A percentile compares a stretch with the other conserved stretches of the same genome.
These are phyloP conservation scores for Bos taurus DNA, from an alignment of 2,113 vertebrate species.

Conservation along the genomic window ARS-UCD2.0 NC_037336.1:51143001-51143500, in stretches of 20 bases:
- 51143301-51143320: conserved; percentile 33
- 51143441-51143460: conserved; percentile 29
- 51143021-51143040: conserved; percentile 8
- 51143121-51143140: conserved; percentile 44
- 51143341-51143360: conserved; percentile 41
- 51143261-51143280: not conserved
- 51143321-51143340: conserved; percentile 55
- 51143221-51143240: conserved; percentile 44
- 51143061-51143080: not conserved
- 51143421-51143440: not conserved
- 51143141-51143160: not conserved
- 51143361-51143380: conserved; percentile 31
- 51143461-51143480: conserved; percentile 43
- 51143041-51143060: not conserved
- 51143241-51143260: conserved; percentile 35
- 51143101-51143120: conserved; percentile 22
- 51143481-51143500: not conserved
- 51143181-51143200: conserved; percentile 27
- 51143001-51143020: not conserved
- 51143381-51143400: conserved; percentile 33
- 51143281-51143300: conserved; percentile 44
- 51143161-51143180: conserved; percentile 36
- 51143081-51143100: not conserved
- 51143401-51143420: conserved; percentile 25
- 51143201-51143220: conserved; percentile 48